Conservation (phyloP, 2,888 invertebrate genomes). For the Apomyelois bistriatella region DNA sequence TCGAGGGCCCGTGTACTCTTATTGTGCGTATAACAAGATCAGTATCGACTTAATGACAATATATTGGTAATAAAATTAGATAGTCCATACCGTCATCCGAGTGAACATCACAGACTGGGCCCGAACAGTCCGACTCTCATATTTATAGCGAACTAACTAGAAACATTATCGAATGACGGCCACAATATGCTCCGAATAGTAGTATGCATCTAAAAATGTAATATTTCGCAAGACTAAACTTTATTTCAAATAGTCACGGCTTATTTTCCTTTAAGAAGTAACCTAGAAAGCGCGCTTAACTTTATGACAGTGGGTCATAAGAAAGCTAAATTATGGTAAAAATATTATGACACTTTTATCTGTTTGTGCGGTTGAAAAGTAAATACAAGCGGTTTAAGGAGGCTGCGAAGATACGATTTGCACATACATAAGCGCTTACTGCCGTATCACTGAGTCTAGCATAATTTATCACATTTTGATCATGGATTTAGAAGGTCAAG, state of each 20-base stretch:
- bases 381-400: conserved; percentile 56
- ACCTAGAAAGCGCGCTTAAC: conserved; percentile 62
- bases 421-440: conserved; percentile 38
- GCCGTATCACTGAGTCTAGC: conserved; percentile 34
- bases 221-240: conserved; percentile 48
- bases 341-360: conserved; percentile 79
- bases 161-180: conserved; percentile 73
- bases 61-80: conserved; percentile 80
- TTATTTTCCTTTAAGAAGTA: conserved; percentile 36
- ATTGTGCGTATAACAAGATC: conserved; percentile 80
- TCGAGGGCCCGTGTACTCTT: conserved; percentile 59
- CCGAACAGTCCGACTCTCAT: conserved; percentile 61
- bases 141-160: conserved; percentile 76
- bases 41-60: conserved; percentile 80
- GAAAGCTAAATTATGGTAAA: conserved; percentile 73
- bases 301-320: conserved; percentile 72
- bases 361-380: conserved; percentile 67
- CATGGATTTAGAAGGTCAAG: conserved; percentile 43
- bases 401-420: conserved; percentile 45
- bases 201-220: conserved; percentile 42
- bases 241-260: conserved; percentile 46
- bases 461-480: conserved; percentile 46
- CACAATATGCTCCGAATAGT: conserved; percentile 55
- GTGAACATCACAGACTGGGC: conserved; percentile 57
- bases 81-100: conserved; percentile 72